These are phyloP conservation scores for Rhizomys pruinosus DNA, from an alignment of 2,113 vertebrate species.

Conservation along the genomic window DNA sequence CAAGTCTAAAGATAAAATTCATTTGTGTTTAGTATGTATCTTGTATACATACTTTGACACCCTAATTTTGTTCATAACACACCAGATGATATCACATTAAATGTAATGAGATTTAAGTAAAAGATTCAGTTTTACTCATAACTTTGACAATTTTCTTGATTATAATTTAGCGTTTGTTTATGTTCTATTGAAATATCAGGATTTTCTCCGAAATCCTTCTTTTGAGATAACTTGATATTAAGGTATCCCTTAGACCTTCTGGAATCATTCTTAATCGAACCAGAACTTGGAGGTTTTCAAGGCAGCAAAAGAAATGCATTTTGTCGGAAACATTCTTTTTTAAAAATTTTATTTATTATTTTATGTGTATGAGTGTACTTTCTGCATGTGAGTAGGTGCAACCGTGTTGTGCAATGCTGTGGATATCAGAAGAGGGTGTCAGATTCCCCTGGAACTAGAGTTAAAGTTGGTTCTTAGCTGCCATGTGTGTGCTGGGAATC, in stretches of 20 bases:
- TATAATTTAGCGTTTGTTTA: neutral
- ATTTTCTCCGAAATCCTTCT: neutral
- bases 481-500: no score
- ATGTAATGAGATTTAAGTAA: neutral
- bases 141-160: neutral
- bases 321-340: neutral
- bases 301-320: neutral
- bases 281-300: neutral
- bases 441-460: no score
- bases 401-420: no score
- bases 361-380: no score
- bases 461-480: no score
- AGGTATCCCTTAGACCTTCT: neutral
- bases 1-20: neutral
- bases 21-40: neutral
- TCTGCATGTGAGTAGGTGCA: no score
- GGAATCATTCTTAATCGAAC: neutral
- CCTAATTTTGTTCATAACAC: neutral
- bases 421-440: no score
- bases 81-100: neutral
- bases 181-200: neutral
- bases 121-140: neutral
- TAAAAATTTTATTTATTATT: no score
- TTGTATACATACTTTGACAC: neutral
- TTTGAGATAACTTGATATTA: neutral